Evolutionary conservation across 2,797 vertebrate genomes (phyloP).

Genomic region (Crax fasciolata): DNA sequence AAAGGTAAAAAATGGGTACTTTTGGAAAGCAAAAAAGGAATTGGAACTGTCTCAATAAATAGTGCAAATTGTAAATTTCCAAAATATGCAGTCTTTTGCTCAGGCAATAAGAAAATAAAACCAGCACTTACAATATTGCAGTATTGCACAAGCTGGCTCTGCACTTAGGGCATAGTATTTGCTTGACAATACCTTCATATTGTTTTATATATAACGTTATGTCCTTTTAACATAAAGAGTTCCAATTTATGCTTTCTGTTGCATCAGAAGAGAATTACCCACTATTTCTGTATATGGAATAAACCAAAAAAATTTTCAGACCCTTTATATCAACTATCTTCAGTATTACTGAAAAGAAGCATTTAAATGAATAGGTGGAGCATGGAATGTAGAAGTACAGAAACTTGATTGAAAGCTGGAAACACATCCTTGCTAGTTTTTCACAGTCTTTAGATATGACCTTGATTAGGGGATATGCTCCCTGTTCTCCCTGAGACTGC

Average conservation of each 20-base stretch:
- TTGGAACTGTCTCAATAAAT: conserved; percentile 84
- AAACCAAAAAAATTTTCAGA: not conserved
- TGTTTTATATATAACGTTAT: conserved; percentile 28
- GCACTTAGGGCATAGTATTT: conserved; percentile 33
- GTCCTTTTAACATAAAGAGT: conserved; percentile 25
- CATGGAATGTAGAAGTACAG: not conserved
- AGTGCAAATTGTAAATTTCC: conserved; percentile 84
- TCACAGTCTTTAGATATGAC: not conserved
- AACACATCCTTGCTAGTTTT: not conserved
- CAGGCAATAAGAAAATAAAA: conserved; percentile 76
- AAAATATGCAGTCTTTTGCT: conserved; percentile 59
- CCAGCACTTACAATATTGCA: conserved; percentile 69
- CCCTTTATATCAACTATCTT: not conserved
- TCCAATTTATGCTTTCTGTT: conserved; percentile 10
- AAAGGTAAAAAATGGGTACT: conserved; percentile 80
- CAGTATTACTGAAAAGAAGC: not conserved
- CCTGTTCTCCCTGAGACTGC: not conserved
- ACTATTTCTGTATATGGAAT: not conserved
- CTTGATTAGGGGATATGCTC: not conserved
- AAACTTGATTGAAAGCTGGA: not conserved
- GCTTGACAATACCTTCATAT: conserved; percentile 40
- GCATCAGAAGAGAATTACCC: not conserved
- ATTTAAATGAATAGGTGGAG: not conserved
- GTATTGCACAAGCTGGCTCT: conserved; percentile 41
- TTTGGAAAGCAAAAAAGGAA: conserved; percentile 83